phyloP scores from a whole-genome alignment of 1,140 invertebrate genomes.

The Drosophila kepulauana region DNA sequence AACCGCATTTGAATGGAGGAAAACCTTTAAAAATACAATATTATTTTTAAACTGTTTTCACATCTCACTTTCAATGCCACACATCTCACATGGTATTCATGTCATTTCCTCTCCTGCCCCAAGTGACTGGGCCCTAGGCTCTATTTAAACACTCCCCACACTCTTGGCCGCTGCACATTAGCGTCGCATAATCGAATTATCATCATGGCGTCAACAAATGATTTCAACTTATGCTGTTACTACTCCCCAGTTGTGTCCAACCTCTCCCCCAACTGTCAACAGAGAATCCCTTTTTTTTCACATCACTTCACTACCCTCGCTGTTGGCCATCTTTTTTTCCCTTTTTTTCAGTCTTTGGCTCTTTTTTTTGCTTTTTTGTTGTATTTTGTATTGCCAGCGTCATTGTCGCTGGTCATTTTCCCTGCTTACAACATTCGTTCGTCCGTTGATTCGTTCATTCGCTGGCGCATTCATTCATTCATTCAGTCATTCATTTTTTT shows the following conservation, averaged over 20 bases:
- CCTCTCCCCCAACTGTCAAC: slow-evolving; percentile 46
- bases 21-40: neutral
- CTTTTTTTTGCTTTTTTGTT: slow-evolving; percentile 31
- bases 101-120: slow-evolving; percentile 21
- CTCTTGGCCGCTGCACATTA: slow-evolving; percentile 43
- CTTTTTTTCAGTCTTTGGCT: slow-evolving; percentile 12
- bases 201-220: slow-evolving; percentile 82
- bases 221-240: slow-evolving; percentile 69
- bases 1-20: neutral
- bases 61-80: slow-evolving; percentile 6
- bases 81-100: neutral
- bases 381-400: slow-evolving; percentile 59
- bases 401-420: slow-evolving; percentile 81
- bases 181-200: slow-evolving; percentile 75
- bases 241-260: slow-evolving; percentile 7
- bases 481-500: slow-evolving; percentile 32
- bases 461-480: slow-evolving; percentile 27
- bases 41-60: slow-evolving; percentile 8
- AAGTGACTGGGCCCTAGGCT: slow-evolving; percentile 19
- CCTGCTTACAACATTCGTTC: slow-evolving; percentile 64
- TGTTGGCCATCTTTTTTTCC: slow-evolving; percentile 40
- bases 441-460: slow-evolving; percentile 34
- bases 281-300: slow-evolving; percentile 70
- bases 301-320: slow-evolving; percentile 63
- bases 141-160: slow-evolving; percentile 25